Evolutionary conservation across 2,797 vertebrate species (phyloP).

Genomic region (Chelmon rostratus): DNA sequence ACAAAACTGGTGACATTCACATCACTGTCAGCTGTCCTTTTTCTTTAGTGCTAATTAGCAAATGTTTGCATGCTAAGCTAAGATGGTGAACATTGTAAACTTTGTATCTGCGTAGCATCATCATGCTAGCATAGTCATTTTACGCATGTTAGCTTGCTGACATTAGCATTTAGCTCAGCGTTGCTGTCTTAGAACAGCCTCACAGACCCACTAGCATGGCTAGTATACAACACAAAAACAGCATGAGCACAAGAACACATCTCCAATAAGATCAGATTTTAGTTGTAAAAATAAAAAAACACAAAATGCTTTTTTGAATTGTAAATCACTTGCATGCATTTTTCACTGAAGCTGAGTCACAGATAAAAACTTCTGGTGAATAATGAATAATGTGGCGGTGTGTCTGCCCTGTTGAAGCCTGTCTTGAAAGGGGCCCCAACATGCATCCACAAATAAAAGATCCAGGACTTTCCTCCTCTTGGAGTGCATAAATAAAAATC

Average conservation of each 20-base stretch:
- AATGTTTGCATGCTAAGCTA: neutral
- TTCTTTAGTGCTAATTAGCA: neutral
- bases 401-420: slow-evolving; percentile 1
- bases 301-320: neutral
- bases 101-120: neutral
- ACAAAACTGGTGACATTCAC: neutral
- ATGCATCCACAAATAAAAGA: slow-evolving; percentile 57
- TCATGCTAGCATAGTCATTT: neutral
- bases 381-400: neutral
- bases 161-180: neutral
- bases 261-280: neutral
- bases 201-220: too few relatives aligned
- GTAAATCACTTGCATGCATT: neutral
- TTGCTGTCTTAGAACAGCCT: too few relatives aligned
- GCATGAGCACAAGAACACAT: neutral
- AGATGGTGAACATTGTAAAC: neutral
- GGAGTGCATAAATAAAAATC: slow-evolving; percentile 66
- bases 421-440: slow-evolving; percentile 39
- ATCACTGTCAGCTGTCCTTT: neutral
- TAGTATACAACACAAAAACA: neutral
- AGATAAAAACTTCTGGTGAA: slow-evolving; percentile 22
- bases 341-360: neutral
- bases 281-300: neutral
- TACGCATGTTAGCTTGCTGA: too few relatives aligned
- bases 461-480: slow-evolving; percentile 48